Percentiles rank a stretch among this genome's conserved stretches.
Conservation (phyloP, 2,113 vertebrate species). For the Percina caprodes region DNA sequence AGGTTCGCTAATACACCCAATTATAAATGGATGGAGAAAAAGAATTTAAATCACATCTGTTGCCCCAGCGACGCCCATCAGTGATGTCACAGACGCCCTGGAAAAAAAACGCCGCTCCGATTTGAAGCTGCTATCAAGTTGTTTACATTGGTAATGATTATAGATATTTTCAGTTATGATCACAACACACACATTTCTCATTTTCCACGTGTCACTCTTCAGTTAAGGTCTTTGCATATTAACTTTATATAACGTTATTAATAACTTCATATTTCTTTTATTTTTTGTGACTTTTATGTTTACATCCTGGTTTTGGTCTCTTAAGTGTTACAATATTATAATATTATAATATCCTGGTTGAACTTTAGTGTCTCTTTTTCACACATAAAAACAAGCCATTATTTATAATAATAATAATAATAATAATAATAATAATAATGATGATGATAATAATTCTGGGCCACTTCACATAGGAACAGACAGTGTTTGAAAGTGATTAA, state of each 20-base stretch:
- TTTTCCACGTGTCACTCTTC: neutral
- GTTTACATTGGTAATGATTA: neutral
- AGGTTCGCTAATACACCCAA: no score
- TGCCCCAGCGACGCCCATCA: neutral
- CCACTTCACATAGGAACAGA: neutral
- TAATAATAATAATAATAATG: no score
- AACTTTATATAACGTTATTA: no score
- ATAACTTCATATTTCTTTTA: no score
- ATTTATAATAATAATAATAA: no score
- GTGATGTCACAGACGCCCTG: neutral
- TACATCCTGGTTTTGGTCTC: neutral
- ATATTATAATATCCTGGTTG: neutral
- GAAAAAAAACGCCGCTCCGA: no score
- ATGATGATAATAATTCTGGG: no score
- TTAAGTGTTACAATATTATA: neutral
- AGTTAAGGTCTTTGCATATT: neutral
- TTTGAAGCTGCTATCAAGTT: neutral
- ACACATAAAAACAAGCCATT: neutral
- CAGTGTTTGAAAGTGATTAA: neutral
- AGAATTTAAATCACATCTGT: neutral
- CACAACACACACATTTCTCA: neutral
- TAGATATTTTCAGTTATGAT: neutral
- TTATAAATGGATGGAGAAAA: no score
- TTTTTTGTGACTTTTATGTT: neutral
- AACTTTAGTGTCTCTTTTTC: neutral